Percentiles rank a stretch among this genome's conserved stretches.
These are phyloP conservation scores for Thymelicus lineola DNA, from an alignment of 2,888 invertebrate species.

Conservation along the genomic window DNA sequence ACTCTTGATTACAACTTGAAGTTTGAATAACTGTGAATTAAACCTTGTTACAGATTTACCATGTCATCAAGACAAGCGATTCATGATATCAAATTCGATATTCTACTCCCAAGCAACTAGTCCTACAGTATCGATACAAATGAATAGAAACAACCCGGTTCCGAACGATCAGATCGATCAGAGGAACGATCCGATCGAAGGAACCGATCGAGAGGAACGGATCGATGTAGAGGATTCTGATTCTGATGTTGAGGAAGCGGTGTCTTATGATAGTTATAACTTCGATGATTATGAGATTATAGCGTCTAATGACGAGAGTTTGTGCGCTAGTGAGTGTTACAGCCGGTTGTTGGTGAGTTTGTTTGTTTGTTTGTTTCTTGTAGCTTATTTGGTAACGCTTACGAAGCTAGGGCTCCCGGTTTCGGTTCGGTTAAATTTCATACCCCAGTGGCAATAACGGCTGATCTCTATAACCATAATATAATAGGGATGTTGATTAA, in stretches of 20 bases:
- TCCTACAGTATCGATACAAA: slow-evolving; percentile 42
- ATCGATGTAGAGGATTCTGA: slow-evolving; percentile 40
- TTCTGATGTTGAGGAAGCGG: slow-evolving; percentile 72
- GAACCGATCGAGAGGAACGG: slow-evolving; percentile 7
- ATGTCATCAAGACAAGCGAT: slow-evolving; percentile 72
- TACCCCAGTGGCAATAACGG: too few species aligned
- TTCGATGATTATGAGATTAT: slow-evolving; percentile 79
- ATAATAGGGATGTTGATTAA: too few species aligned
- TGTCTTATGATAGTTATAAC: slow-evolving; percentile 65
- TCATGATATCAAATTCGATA: slow-evolving; percentile 63
- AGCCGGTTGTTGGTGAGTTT: slow-evolving; percentile 49
- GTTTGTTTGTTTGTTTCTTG: too few species aligned
- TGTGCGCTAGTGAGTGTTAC: slow-evolving; percentile 52
- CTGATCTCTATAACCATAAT: too few species aligned
- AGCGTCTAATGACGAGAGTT: slow-evolving; percentile 59
- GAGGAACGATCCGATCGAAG: slow-evolving; percentile 16
- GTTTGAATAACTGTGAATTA: too few species aligned
- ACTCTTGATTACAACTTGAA: too few species aligned
- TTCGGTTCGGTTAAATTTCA: too few species aligned
- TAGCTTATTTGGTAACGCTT: too few species aligned
- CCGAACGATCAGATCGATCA: slow-evolving; percentile 1
- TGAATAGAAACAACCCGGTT: slow-evolving; percentile 4
- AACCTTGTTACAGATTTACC: slow-evolving; percentile 64
- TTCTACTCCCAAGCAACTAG: slow-evolving; percentile 61
- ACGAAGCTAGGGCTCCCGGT: too few species aligned